Base-by-base conservation (phyloP, 1,140 invertebrate genomes). In the Conus betulinus region DNA sequence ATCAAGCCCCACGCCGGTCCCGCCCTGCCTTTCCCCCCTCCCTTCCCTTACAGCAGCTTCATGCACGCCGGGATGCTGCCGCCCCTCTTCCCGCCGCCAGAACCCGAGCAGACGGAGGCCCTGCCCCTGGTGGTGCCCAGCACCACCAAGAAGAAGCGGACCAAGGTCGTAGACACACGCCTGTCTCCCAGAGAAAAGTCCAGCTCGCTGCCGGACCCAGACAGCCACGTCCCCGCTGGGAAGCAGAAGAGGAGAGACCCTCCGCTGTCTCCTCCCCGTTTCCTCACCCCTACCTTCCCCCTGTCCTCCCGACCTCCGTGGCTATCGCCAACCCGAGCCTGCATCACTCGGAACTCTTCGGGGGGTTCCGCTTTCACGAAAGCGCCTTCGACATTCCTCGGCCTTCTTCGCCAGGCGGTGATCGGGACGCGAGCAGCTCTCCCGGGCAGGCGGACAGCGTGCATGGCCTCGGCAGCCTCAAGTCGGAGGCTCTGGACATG, bases 241-340 rank as follows among this genome's bases (percentile, higher is more conserved):
- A 55, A 25, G 52, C n/a, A n/a, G 88, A 88, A 13, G 91, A 91
- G 79, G 92, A 88, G 85, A 89, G 85, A 78, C 91, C 88, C 60
- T 85, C 89, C 79, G 81, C 88, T 88, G 85, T 87, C 27, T 39
- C 89, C 6, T 74, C 90, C 15, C 87, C 91, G 4, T 91, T 91
- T 60, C 90, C 67, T 23, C 89, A 93, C 63, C 90, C 67, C 15
- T 90, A 93, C 63, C 90, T 94, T 90, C 98, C 97, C 86, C 97
- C 98, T 91, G 97, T 98, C 96, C 96, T 98, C 93, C 97, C 97
- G 81, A 97, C 97, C 81, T 98, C 98, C 87, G 98, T 99, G 93
- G 98, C 98, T 94, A 99, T 99, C 95, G 98, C 98, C 85, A 99
- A 99, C 95, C 98, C 98, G 71, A 98, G 98, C 92, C 96, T 99